Conservation (phyloP, 2,113 vertebrate species). For the Sprattus sprattus region DNA sequence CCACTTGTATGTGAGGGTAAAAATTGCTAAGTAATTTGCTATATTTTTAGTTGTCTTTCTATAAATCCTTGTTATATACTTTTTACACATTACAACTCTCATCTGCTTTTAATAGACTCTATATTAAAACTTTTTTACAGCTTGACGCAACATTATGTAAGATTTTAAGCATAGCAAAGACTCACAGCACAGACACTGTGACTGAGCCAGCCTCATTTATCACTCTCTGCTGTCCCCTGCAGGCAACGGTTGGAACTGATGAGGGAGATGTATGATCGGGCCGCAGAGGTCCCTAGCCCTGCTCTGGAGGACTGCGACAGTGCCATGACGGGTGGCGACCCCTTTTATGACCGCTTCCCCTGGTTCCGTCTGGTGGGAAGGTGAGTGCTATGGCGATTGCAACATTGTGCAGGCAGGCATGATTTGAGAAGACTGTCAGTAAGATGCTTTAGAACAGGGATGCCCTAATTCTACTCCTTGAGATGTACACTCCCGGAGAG, state of each 20-base stretch:
- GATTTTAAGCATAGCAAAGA: too few species aligned
- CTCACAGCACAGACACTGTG: not conserved
- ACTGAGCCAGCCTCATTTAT: not conserved
- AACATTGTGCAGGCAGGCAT: not conserved
- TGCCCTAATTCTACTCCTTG: not conserved
- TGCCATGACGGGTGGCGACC: constrained; percentile 89
- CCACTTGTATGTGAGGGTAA: too few species aligned
- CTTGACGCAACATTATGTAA: too few species aligned
- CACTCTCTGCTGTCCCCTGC: constrained; percentile 45
- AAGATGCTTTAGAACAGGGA: not conserved
- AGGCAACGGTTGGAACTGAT: constrained; percentile 94
- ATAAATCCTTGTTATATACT: not conserved
- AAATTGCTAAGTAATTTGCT: too few species aligned
- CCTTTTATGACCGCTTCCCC: constrained; percentile 97
- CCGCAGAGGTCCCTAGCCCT: constrained; percentile 88
- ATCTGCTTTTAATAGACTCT: not conserved
- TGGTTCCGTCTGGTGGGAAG: constrained; percentile 98
- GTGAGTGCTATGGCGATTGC: constrained; percentile 67
- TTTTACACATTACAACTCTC: too few species aligned
- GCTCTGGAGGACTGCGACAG: constrained; percentile 87
- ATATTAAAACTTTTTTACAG: not conserved
- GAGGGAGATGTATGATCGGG: constrained; percentile 97
- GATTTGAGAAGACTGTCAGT: not conserved
- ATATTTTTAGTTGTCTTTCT: too few species aligned
- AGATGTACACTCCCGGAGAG: not conserved